Evolutionary conservation across 2,797 vertebrate species (phyloP).

Genomic region (Amblyopsis hoosieri): DNA sequence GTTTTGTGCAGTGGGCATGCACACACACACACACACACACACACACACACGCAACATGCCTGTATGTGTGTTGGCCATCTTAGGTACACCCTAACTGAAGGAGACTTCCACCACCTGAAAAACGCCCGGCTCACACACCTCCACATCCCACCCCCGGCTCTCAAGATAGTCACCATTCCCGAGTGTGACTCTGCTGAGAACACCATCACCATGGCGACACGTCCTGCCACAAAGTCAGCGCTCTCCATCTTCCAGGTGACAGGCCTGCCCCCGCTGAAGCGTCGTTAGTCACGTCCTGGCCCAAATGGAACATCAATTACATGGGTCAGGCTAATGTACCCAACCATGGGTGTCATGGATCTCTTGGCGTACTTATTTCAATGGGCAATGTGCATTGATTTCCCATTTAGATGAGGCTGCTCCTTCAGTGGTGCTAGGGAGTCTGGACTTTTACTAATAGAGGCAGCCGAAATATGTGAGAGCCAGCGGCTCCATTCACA

Average conservation of each 20-base stretch:
- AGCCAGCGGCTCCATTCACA: too few species aligned
- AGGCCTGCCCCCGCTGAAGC: conserved; percentile 25
- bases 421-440: conserved; percentile 12
- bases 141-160: conserved; percentile 84
- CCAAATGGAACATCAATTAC: conserved; percentile 41
- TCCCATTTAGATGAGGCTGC: conserved; percentile 25
- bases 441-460: conserved; percentile 2
- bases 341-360: conserved; percentile 21
- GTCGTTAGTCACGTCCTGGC: conserved; percentile 37
- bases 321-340: conserved; percentile 23
- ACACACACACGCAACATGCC: neutral
- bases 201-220: conserved; percentile 83
- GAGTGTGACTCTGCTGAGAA: conserved; percentile 93
- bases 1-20: neutral
- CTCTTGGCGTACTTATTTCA: conserved; percentile 28
- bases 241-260: conserved; percentile 97
- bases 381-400: conserved; percentile 37
- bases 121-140: conserved; percentile 94
- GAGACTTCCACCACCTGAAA: conserved; percentile 97
- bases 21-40: neutral
- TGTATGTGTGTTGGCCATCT: neutral
- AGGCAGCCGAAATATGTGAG: neutral
- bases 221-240: conserved; percentile 81
- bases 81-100: conserved; percentile 97
- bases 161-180: conserved; percentile 95